phyloP scores from a whole-genome alignment of 2,113 vertebrate species.

The Okapia johnstoni region DNA sequence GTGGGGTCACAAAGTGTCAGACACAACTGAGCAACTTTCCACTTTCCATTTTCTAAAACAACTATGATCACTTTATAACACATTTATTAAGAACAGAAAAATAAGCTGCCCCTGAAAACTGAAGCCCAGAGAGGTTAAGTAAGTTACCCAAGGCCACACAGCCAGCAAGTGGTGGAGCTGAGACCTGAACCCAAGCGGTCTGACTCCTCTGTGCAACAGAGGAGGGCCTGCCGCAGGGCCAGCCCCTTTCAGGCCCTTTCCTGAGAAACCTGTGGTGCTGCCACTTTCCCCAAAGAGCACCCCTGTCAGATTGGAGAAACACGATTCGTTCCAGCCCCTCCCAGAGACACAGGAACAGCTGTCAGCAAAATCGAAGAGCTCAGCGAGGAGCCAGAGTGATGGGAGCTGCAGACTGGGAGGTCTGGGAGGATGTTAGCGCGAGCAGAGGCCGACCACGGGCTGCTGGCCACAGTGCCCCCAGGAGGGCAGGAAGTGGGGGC shows the following conservation, averaged over 20 bases:
- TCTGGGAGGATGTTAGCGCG: neutral
- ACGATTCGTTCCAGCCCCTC: neutral
- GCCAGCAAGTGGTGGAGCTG: neutral
- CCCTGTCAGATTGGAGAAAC: neutral
- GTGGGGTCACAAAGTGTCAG: neutral
- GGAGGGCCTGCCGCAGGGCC: neutral
- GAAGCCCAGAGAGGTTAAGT: neutral
- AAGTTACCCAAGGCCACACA: neutral
- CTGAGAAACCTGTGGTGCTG: neutral
- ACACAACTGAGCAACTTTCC: neutral
- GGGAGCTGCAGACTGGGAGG: neutral
- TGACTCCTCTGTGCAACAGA: neutral
- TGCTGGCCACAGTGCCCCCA: neutral
- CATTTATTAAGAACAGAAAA: neutral
- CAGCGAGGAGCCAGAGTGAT: neutral
- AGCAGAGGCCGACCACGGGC: neutral
- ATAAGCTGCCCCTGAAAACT: neutral
- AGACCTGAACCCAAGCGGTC: neutral
- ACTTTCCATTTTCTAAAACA: neutral
- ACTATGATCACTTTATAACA: neutral
- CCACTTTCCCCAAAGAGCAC: neutral
- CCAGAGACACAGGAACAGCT: neutral
- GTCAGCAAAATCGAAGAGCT: neutral
- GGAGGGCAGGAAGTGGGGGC: too few relatives aligned
- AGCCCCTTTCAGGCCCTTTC: neutral